These are phyloP conservation scores for Herminia tarsipennalis DNA, from an alignment of 2,888 invertebrate species.

Conservation along the genomic window DNA sequence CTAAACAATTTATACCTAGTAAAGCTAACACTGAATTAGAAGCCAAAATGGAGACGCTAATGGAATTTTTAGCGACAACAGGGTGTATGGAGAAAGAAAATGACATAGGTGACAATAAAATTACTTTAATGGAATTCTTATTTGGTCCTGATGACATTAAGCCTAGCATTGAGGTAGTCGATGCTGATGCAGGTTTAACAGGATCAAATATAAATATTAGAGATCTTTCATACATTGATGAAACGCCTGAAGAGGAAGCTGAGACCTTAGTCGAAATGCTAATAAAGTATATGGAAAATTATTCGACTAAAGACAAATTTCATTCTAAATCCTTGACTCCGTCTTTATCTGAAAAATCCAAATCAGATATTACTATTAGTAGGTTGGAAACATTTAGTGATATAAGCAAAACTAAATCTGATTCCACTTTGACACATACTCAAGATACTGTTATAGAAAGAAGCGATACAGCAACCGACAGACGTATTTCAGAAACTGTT, in stretches of 20 bases:
- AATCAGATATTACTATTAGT: conserved; percentile 79
- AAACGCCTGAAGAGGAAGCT: conserved; percentile 76
- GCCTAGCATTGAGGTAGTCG: conserved; percentile 65
- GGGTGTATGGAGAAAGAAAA: conserved; percentile 75
- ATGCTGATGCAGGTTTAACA: conserved; percentile 61
- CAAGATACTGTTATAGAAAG: conserved; percentile 79
- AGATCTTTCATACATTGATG: conserved; percentile 76
- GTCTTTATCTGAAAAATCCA: conserved; percentile 76
- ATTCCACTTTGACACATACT: conserved; percentile 77
- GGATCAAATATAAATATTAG: conserved; percentile 74
- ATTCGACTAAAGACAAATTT: conserved; percentile 61
- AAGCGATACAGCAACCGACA: conserved; percentile 50
- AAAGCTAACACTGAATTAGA: conserved; percentile 75
- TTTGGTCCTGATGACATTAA: conserved; percentile 73
- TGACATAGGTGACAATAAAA: conserved; percentile 68
- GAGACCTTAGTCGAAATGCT: conserved; percentile 78
- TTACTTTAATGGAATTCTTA: conserved; percentile 80
- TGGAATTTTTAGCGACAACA: conserved; percentile 77
- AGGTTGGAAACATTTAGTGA: conserved; percentile 76
- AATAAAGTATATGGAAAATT: conserved; percentile 79
- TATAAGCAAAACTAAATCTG: conserved; percentile 80
- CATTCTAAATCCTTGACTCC: conserved; percentile 69
- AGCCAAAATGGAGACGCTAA: conserved; percentile 80
- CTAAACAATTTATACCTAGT: conserved; percentile 56
- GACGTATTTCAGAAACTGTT: conserved; percentile 76